Conservation (phyloP, 2,113 vertebrate genomes). For the Archilochus colubris region DNA sequence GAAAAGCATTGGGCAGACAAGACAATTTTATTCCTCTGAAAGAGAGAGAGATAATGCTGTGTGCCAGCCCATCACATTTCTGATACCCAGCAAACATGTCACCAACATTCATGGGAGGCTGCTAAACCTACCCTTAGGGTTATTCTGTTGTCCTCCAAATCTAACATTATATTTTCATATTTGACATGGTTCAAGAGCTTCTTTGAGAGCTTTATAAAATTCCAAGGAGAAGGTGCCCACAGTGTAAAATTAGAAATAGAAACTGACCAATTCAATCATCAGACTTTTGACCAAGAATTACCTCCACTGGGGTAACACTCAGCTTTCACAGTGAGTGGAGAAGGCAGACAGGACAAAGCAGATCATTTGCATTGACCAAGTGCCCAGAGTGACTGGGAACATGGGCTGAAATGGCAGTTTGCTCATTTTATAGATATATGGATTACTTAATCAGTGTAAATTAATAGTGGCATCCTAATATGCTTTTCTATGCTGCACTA, state of each 20-base stretch:
- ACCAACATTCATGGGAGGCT: background rate
- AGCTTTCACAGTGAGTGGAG: slow-evolving; percentile 9
- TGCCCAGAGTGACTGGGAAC: background rate
- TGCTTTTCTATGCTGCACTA: background rate
- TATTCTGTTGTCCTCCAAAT: background rate
- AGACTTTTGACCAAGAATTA: slow-evolving; percentile 43
- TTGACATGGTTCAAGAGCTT: background rate
- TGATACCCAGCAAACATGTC: background rate
- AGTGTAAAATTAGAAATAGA: slow-evolving; percentile 49
- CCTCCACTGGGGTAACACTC: background rate
- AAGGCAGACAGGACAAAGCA: background rate
- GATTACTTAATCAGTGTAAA: background rate
- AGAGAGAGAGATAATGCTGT: background rate
- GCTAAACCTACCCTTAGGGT: background rate
- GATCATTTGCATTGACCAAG: background rate
- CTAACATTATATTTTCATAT: background rate
- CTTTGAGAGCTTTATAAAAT: background rate
- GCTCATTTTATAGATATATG: background rate
- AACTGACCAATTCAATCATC: slow-evolving; percentile 43
- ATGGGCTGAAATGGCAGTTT: background rate
- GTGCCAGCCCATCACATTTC: background rate
- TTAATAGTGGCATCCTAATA: background rate
- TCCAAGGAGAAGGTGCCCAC: background rate
- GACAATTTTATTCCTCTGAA: background rate
- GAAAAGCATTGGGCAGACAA: background rate